phyloP scores from a whole-genome alignment of 1,140 invertebrate genomes.

The Chironomus striatipennis region DNA sequence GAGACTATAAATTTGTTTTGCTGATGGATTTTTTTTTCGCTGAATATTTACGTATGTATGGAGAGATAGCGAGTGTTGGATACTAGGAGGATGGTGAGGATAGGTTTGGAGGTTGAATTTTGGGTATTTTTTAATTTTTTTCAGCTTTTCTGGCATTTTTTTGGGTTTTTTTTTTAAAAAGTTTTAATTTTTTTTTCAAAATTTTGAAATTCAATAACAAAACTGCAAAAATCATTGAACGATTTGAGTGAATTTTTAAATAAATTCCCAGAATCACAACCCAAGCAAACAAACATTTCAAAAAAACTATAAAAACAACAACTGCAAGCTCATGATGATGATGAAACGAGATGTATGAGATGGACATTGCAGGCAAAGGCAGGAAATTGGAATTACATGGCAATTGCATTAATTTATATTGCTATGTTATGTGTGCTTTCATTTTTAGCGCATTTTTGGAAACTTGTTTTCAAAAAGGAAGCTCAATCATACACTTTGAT shows the following conservation, averaged over 20 bases:
- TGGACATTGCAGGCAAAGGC: not conserved
- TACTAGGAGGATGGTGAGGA: too few species aligned
- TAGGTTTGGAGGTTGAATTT: too few species aligned
- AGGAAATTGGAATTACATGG: slow-evolving; percentile 12
- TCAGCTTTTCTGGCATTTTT: too few species aligned
- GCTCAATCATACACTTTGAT: too few species aligned
- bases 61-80: too few species aligned
- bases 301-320: not conserved
- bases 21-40: not conserved
- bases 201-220: not conserved
- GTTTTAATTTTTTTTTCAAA: not conserved
- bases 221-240: not conserved
- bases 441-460: too few species aligned
- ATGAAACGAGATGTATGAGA: not conserved
- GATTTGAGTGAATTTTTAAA: not conserved
- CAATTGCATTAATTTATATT: slow-evolving; percentile 15
- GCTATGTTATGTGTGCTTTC: not conserved
- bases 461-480: too few species aligned
- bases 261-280: too few species aligned
- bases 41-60: not conserved
- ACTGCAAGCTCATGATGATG: not conserved
- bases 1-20: slow-evolving; percentile 9
- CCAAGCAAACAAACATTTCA: not conserved
- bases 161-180: too few species aligned
- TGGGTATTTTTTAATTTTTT: too few species aligned